These are phyloP conservation scores for Julus scanicus DNA, from an alignment of 2,888 invertebrate genomes.

Conservation along the genomic window DNA sequence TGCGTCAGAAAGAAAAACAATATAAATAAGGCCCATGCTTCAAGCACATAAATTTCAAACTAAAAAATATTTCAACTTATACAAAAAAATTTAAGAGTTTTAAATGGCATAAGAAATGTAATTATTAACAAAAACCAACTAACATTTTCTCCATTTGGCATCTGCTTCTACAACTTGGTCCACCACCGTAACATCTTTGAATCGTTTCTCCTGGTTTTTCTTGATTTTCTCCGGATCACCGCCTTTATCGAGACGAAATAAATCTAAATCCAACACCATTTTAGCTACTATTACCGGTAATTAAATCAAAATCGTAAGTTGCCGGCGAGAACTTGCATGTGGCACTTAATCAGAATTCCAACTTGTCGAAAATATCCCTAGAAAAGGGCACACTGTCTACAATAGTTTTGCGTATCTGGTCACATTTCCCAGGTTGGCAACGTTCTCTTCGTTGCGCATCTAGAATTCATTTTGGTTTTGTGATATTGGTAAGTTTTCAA, in stretches of 20 bases:
- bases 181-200: constrained; percentile 90
- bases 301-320: neutral
- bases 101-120: neutral
- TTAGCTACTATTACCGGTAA: constrained; percentile 55
- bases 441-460: neutral
- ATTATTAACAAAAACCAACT: constrained; percentile 59
- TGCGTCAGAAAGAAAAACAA: neutral
- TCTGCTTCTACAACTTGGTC: constrained; percentile 92
- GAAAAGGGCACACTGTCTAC: neutral
- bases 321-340: constrained; percentile 6
- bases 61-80: neutral
- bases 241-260: constrained; percentile 96
- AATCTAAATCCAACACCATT: constrained; percentile 97
- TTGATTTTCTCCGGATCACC: constrained; percentile 90
- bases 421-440: too few species aligned
- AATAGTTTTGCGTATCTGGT: too few species aligned
- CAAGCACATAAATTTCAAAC: neutral
- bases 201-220: constrained; percentile 91
- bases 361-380: neutral
- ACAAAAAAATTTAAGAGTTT: neutral
- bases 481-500: constrained; percentile 8
- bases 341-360: neutral
- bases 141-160: constrained; percentile 84
- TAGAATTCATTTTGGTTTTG: neutral
- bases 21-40: neutral